Percentiles rank a stretch among this genome's conserved stretches.
Evolutionary conservation across 2,888 invertebrate species (phyloP).

Genomic region (Endotricha flammealis): DNA sequence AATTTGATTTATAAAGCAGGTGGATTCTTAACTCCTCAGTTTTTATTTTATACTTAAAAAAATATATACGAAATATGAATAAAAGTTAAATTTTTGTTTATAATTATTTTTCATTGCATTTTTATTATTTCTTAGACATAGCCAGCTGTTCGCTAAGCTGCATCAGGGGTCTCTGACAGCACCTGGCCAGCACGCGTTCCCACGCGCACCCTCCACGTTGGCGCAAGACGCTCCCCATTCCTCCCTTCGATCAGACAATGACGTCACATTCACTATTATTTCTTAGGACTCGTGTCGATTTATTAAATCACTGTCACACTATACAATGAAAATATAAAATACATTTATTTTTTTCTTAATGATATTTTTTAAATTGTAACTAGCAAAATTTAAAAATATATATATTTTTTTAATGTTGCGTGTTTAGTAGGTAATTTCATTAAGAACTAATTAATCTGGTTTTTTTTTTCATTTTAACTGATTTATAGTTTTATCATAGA

Average conservation of each 20-base stretch:
- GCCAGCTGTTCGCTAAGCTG: conserved; percentile 45
- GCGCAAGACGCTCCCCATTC: conserved; percentile 34
- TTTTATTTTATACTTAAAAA: conserved; percentile 13
- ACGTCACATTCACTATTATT: conserved; percentile 41
- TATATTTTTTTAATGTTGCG: too few relatives aligned
- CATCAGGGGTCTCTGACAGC: conserved; percentile 41
- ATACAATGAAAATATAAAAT: conserved; percentile 2
- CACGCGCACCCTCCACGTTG: conserved; percentile 54
- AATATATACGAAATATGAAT: background rate
- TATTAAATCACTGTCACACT: conserved; percentile 28
- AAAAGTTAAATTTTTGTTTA: too few relatives aligned
- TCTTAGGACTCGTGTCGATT: conserved; percentile 49
- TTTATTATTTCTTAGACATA: conserved; percentile 17
- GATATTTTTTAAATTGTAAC: background rate
- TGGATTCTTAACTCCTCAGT: too few relatives aligned
- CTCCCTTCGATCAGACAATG: conserved; percentile 31
- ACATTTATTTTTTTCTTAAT: background rate
- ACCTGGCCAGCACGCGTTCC: conserved; percentile 69
- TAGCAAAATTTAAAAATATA: too few relatives aligned
- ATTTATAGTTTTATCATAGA: too few relatives aligned
- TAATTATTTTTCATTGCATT: background rate
- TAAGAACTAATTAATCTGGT: too few relatives aligned
- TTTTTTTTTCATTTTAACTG: too few relatives aligned
- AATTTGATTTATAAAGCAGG: too few relatives aligned
- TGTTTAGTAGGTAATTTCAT: too few relatives aligned